Evolutionary conservation across 2,888 invertebrate genomes (phyloP), one percentile per base, ranked within the genome.

Genomic region (Anthoptus insignis): DNA sequence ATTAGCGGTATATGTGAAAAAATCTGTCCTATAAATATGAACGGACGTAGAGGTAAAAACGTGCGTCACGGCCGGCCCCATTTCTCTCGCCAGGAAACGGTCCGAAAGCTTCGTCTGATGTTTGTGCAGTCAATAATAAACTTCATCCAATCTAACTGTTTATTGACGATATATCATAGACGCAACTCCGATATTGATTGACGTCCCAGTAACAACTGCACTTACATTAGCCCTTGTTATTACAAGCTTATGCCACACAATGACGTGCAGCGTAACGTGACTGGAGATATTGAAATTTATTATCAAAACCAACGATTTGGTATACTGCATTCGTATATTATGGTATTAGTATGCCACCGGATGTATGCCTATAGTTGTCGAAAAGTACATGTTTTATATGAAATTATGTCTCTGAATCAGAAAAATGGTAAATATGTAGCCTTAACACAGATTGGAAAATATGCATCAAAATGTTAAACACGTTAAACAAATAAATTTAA

Each of bases 61-160:
- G 84, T 81, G 86, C 89, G 86, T 86, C 87, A 88, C 82, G 78
- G 74, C 70, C 88, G 90, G 84, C 89, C 91, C 88, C 88, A 87
- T 90, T 92, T 87, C 91, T 80, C 76, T 75, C 80, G 85, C 84
- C 90, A 90, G 92, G 91, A 91, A 92, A 90, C 82, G 83, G 78
- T 80, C 83, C 83, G 81, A 84, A 88, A 87, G 87, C 88, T 90
- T 89, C 84, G 76, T 53, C 42, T 82, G 79, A 83, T 88, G 89
- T 88, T 90, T 86, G 89, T 86, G 83, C 81, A 84, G 84, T 88
- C 90, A 89, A 90, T 91, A 90, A 91, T 91, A 91, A 90, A 89
- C 81, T 84, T 78, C 79, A 83, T 83, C 80, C 78, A 72, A 74
- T 73, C 70, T 72, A 69, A 74, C 71, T 72, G 72, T 75, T 83